Evolutionary conservation across 2,888 invertebrate species (phyloP).

Genomic region (Heliothis peltigera): DNA sequence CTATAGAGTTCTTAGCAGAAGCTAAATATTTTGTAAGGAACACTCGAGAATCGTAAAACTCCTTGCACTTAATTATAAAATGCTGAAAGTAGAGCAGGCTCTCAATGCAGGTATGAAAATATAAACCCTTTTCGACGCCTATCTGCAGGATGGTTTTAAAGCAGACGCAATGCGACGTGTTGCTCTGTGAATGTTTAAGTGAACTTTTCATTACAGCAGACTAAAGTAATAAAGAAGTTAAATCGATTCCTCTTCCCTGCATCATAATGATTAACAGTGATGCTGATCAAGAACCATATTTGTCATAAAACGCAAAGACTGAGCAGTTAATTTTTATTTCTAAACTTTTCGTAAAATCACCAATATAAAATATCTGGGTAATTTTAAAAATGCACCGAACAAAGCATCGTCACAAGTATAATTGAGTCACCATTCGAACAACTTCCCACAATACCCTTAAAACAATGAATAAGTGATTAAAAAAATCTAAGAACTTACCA

Average conservation of each 20-base stretch:
- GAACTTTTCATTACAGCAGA: background rate
- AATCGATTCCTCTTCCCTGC: too few relatives aligned
- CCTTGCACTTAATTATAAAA: background rate
- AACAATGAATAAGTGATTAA: background rate
- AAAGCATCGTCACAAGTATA: too few relatives aligned
- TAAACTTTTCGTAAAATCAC: too few relatives aligned
- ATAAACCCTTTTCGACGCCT: slow-evolving; percentile 15
- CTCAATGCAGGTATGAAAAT: background rate
- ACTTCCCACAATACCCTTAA: too few relatives aligned
- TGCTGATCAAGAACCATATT: too few relatives aligned
- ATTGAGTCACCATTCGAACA: too few relatives aligned
- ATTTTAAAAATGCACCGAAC: too few relatives aligned
- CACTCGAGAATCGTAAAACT: slow-evolving; percentile 12
- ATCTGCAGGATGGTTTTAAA: background rate
- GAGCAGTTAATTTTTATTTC: too few relatives aligned
- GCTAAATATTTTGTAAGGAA: slow-evolving; percentile 22
- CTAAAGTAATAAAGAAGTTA: background rate
- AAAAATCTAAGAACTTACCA: background rate
- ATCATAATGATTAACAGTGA: too few relatives aligned
- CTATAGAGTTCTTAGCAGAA: background rate
- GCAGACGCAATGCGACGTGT: background rate
- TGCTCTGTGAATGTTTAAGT: slow-evolving; percentile 2
- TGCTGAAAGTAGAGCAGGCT: too few relatives aligned
- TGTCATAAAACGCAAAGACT: too few relatives aligned
- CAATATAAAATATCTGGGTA: too few relatives aligned